These are phyloP conservation scores for Anguilla pacifica DNA, from an alignment of 2,797 vertebrate genomes.

Conservation along the genomic window DNA sequence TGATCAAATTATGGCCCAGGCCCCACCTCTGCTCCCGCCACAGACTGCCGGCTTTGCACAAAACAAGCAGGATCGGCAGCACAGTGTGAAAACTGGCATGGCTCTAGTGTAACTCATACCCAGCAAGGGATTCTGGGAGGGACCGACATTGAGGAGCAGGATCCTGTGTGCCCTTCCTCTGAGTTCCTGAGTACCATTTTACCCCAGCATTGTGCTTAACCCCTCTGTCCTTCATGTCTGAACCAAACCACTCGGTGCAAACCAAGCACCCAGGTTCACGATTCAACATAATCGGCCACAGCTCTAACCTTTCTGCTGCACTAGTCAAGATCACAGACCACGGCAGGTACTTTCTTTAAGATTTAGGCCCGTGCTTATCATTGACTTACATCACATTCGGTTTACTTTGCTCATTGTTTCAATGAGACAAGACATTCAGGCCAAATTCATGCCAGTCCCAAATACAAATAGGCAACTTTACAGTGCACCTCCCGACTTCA, in stretches of 20 bases:
- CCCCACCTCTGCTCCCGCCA: not conserved
- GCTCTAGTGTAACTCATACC: conserved; percentile 22
- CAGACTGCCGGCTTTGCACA: conserved; percentile 35
- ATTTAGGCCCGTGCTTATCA: not conserved
- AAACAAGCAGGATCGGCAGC: conserved; percentile 52
- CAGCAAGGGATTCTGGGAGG: not conserved
- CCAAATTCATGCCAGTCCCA: not conserved
- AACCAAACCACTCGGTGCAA: not conserved
- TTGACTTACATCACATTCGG: not conserved
- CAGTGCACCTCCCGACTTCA: not conserved
- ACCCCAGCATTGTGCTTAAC: not conserved
- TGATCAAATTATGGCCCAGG: not conserved
- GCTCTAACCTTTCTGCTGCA: not conserved
- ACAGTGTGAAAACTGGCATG: conserved; percentile 42
- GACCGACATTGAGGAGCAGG: not conserved
- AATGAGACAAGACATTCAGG: not conserved
- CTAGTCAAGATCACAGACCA: not conserved
- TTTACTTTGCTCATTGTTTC: not conserved
- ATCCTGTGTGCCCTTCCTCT: not conserved
- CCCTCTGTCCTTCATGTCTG: not conserved
- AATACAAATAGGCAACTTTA: not conserved
- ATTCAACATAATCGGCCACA: not conserved
- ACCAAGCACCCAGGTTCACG: not conserved
- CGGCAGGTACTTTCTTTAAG: not conserved
- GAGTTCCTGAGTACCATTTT: not conserved